phyloP scores from a whole-genome alignment of 2,888 invertebrate species.

The Geophilus truncorum region DNA sequence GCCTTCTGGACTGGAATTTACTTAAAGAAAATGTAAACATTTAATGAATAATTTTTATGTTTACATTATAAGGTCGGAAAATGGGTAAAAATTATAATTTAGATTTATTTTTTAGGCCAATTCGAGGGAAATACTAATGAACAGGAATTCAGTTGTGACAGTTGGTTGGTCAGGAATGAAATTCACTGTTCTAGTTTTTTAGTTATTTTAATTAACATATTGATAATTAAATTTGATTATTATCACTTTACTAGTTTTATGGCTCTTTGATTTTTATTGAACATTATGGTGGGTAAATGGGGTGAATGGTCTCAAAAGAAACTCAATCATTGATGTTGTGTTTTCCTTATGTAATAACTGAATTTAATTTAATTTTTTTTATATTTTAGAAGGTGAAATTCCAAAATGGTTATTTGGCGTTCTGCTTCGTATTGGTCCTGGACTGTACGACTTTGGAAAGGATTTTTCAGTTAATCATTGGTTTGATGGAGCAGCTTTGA shows the following conservation, averaged over 20 bases:
- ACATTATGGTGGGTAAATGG: no score
- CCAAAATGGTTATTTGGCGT: conserved; percentile 44
- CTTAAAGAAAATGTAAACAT: background rate
- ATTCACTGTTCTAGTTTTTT: no score
- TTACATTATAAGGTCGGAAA: background rate
- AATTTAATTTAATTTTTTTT: background rate
- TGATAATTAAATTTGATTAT: no score
- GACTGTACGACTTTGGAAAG: conserved; percentile 45
- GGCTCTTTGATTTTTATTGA: no score
- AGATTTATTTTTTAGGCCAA: background rate
- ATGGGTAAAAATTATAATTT: background rate
- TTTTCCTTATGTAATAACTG: background rate
- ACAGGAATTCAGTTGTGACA: background rate
- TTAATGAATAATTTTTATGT: background rate
- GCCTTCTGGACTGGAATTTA: background rate
- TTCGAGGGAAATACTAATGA: background rate
- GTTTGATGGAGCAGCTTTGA: conserved; percentile 46
- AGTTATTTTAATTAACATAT: no score
- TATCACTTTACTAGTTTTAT: no score
- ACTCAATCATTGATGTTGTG: background rate
- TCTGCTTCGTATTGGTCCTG: conserved; percentile 47
- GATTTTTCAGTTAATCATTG: conserved; percentile 44
- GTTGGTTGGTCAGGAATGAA: no score
- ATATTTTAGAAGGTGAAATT: conserved; percentile 38
- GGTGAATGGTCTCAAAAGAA: background rate